These are phyloP conservation scores for Sclerurus mexicanus DNA, from an alignment of 2,113 vertebrate species.

Conservation along the genomic window DNA sequence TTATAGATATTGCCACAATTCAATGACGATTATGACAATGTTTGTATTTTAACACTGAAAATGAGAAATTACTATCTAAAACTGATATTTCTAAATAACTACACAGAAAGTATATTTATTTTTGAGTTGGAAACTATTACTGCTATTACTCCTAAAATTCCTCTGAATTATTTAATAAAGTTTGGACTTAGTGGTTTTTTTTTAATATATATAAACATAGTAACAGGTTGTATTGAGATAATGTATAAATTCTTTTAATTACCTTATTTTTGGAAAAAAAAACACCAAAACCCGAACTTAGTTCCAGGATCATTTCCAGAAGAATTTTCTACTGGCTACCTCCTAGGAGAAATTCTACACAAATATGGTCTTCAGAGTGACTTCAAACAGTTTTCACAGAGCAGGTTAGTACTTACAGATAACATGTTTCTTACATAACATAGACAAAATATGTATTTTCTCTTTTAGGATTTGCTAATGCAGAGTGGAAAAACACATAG, in stretches of 20 bases:
- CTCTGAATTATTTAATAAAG: background rate
- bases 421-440: background rate
- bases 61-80: background rate
- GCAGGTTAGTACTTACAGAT: conserved; percentile 78
- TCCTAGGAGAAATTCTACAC: conserved; percentile 90
- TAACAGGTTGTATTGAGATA: background rate
- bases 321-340: conserved; percentile 89
- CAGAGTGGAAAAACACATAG: background rate
- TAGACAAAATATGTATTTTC: background rate
- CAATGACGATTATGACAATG: background rate
- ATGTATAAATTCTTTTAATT: background rate
- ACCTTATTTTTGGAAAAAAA: background rate
- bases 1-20: background rate
- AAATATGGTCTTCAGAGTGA: conserved; percentile 90
- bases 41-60: background rate
- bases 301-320: conserved; percentile 82
- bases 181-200: background rate
- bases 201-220: background rate
- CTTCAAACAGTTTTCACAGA: conserved; percentile 86
- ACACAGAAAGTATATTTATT: background rate
- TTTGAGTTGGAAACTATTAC: background rate
- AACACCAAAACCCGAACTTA: conserved; percentile 4
- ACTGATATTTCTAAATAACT: background rate
- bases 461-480: background rate
- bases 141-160: background rate